Evolutionary conservation across 2,113 vertebrate species (phyloP), one percentile per base, ranked within the genome.

Genomic region (Scophthalmus maximus): DNA sequence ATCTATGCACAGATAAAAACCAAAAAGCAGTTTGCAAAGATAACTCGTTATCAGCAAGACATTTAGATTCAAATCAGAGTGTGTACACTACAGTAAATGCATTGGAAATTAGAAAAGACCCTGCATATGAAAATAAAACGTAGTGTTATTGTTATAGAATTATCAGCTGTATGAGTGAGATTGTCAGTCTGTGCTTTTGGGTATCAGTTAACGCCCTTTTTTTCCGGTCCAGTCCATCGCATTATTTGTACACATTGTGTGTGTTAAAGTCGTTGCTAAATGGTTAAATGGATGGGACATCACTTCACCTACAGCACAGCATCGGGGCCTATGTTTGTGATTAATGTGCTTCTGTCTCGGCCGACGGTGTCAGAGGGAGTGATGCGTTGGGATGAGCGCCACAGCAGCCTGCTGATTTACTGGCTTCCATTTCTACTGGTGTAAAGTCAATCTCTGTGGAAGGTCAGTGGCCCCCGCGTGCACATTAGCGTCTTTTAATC

Each of bases 391-490:
- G 94, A 68, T 67, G 85, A 90, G 90, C 62, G 34, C 70, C 25
- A 51, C 76, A 71, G 86, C 58, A 68, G 83, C 60, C 73, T 20
- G 61, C 90, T 95, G 95, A 96, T 96, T 96, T 96, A 96, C 90
- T 88, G 79, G 91, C 90, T 90, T 92, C 93, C 93, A 93, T 96
- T 95, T 94, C 93, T 91, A 95, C 92, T 92, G 91, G 73, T 82
- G 93, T 93, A 90, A 95, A 95, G 95, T 94, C 95, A 95, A 93
- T 94, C 93, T 94, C 93, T 84, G 88, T 85, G 87, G 95, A 96
- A 97, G 95, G 95, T 96, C 95, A 95, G 91, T 88, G 88, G 91
- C 92, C 93, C 70, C 90, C 78, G 77, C 88, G 80, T 84, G 79
- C 91, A 94, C 22, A 74, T 95, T 95, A 94, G 89, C 74, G 88